Evolutionary conservation across 2,888 invertebrate genomes (phyloP).

Genomic region (Drosophila leonis): DNA sequence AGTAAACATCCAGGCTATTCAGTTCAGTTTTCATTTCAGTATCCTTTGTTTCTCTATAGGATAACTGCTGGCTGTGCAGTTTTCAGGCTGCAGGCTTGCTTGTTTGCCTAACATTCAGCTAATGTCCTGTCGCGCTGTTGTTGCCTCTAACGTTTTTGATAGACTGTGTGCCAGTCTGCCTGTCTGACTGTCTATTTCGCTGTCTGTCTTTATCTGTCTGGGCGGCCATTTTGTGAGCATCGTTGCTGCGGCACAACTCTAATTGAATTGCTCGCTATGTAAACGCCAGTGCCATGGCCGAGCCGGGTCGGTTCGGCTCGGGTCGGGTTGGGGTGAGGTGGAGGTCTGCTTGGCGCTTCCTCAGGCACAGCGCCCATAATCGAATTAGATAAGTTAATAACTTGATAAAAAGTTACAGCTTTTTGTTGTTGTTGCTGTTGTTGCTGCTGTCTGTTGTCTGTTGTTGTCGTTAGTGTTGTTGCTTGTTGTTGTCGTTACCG

Average conservation of each 20-base stretch:
- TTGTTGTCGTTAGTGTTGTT: constrained; percentile 27
- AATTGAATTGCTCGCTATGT: constrained; percentile 76
- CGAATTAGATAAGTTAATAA: constrained; percentile 82
- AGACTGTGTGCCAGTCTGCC: constrained; percentile 21
- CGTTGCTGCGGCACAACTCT: constrained; percentile 61
- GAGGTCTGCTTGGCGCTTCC: constrained; percentile 21
- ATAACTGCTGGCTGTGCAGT: background rate
- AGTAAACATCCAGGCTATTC: background rate
- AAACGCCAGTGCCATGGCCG: constrained; percentile 49
- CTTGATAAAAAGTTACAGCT: constrained; percentile 78
- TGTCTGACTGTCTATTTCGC: constrained; percentile 40
- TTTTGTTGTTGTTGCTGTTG: constrained; percentile 46
- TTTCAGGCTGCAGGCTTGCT: background rate
- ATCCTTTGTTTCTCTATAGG: background rate
- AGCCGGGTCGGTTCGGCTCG: background rate
- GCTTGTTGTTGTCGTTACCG: constrained; percentile 47
- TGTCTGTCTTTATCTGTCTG: constrained; percentile 40
- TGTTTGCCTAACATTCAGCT: constrained; percentile 25
- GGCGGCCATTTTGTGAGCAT: constrained; percentile 44
- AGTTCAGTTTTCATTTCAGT: no score
- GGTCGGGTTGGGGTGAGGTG: background rate
- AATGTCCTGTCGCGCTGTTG: constrained; percentile 52
- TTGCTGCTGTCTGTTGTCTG: background rate
- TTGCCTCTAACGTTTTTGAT: constrained; percentile 33
- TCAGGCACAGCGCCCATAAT: constrained; percentile 65